Evolutionary conservation across 2,888 invertebrate species (phyloP).

Genomic region (Linnaemya vulpina): DNA sequence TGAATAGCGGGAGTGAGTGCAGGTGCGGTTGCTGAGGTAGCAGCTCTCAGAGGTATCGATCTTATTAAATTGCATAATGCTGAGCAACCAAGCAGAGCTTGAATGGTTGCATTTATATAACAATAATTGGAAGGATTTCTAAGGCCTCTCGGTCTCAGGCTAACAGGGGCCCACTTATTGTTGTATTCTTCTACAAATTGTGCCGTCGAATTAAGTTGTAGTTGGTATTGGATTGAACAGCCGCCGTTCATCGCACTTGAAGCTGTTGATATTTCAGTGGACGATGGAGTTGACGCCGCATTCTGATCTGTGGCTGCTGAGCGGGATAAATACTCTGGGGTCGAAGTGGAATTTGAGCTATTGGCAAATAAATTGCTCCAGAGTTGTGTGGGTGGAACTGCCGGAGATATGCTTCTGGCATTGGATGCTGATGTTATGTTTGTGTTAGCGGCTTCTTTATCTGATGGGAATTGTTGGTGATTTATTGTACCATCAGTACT

Average conservation of each 20-base stretch:
- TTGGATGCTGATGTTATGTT: conserved; percentile 74
- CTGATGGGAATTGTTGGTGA: conserved; percentile 39
- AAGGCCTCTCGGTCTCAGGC: conserved; percentile 94
- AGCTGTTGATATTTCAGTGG: conserved; percentile 42
- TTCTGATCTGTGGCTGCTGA: conserved; percentile 83
- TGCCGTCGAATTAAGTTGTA: conserved; percentile 64
- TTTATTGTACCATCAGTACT: conserved; percentile 74
- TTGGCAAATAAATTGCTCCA: conserved; percentile 88
- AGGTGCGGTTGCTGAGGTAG: too few species aligned
- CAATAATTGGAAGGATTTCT: conserved; percentile 97
- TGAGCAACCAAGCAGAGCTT: conserved; percentile 96
- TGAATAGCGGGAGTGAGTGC: conserved; percentile 93
- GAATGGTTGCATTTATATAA: conserved; percentile 97
- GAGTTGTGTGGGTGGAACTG: conserved; percentile 81
- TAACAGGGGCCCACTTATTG: conserved; percentile 90
- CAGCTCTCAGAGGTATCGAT: conserved; percentile 88
- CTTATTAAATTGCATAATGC: conserved; percentile 96
- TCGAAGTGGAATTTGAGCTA: conserved; percentile 1
- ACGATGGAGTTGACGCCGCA: conserved; percentile 72
- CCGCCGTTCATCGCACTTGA: conserved; percentile 33
- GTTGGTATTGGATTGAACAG: conserved; percentile 36
- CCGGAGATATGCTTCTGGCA: conserved; percentile 81
- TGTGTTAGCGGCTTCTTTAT: conserved; percentile 38
- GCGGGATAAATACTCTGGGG: conserved; percentile 78
- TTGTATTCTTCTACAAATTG: conserved; percentile 86